phyloP scores from a whole-genome alignment of 2,797 vertebrate genomes.

The Synaphobranchus kaupii region DNA sequence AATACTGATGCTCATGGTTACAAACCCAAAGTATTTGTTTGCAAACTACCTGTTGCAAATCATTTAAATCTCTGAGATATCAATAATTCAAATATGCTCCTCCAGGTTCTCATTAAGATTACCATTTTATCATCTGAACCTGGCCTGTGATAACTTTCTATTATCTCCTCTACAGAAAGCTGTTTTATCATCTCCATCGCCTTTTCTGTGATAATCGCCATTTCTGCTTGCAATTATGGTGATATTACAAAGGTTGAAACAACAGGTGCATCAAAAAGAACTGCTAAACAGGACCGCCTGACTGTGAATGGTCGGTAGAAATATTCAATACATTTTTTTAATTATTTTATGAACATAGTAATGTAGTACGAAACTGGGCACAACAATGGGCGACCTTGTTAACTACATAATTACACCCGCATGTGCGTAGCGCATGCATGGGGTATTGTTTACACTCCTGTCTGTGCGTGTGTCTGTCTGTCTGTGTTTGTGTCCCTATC shows the following conservation, averaged over 20 bases:
- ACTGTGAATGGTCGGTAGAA: conserved; percentile 1
- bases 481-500: too few species aligned
- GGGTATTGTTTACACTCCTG: too few species aligned
- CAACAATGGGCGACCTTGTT: neutral
- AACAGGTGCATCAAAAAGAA: conserved; percentile 32
- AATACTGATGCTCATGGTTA: too few species aligned
- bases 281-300: conserved; percentile 37
- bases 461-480: too few species aligned
- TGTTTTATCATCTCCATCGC: neutral
- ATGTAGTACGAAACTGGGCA: neutral
- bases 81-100: neutral
- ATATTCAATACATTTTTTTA: neutral
- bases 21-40: too few species aligned
- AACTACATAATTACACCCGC: too few species aligned
- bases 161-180: neutral
- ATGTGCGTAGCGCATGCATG: too few species aligned
- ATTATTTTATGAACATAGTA: neutral
- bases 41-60: neutral
- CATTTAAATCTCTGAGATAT: neutral
- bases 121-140: neutral
- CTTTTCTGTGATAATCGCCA: neutral
- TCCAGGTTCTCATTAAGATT: neutral
- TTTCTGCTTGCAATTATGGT: conserved; percentile 27
- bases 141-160: neutral
- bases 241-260: conserved; percentile 37